Evolutionary conservation across 2,113 vertebrate genomes (phyloP).

Genomic region (Ameiurus melas): DNA sequence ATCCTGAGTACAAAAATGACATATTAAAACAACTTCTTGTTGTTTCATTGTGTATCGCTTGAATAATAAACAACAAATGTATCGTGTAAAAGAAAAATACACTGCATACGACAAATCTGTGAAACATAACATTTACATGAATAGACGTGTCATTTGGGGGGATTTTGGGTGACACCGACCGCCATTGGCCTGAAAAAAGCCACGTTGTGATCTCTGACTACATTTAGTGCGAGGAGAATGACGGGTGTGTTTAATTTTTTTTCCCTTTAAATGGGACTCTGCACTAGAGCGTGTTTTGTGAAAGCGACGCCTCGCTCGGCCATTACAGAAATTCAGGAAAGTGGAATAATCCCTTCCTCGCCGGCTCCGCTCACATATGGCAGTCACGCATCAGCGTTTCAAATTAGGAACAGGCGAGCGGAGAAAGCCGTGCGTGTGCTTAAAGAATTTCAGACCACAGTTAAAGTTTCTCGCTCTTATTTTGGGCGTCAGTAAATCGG

Average conservation of each 20-base stretch:
- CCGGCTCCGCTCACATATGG: slow-evolving; percentile 13
- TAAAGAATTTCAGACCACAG: slow-evolving; percentile 52
- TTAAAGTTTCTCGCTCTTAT: slow-evolving; percentile 51
- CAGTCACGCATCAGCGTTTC: slow-evolving; percentile 47
- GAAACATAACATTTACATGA: neutral
- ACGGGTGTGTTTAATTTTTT: neutral
- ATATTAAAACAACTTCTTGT: no score
- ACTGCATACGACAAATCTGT: neutral
- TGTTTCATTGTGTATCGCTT: no score
- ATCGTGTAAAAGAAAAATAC: neutral
- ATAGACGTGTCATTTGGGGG: neutral
- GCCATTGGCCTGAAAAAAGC: neutral
- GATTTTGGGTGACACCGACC: neutral
- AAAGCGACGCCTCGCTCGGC: neutral
- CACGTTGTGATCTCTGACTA: neutral
- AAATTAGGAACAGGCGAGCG: slow-evolving; percentile 26
- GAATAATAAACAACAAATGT: neutral
- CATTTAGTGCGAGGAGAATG: neutral
- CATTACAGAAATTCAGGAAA: slow-evolving; percentile 31
- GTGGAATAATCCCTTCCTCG: slow-evolving; percentile 42
- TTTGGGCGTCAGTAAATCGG: slow-evolving; percentile 55
- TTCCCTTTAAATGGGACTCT: neutral
- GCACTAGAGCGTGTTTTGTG: neutral
- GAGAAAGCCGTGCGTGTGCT: slow-evolving; percentile 23
- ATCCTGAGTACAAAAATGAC: neutral